Base-by-base conservation (phyloP, 1,140 invertebrate genomes). In the Ganaspis sp. region DNA sequence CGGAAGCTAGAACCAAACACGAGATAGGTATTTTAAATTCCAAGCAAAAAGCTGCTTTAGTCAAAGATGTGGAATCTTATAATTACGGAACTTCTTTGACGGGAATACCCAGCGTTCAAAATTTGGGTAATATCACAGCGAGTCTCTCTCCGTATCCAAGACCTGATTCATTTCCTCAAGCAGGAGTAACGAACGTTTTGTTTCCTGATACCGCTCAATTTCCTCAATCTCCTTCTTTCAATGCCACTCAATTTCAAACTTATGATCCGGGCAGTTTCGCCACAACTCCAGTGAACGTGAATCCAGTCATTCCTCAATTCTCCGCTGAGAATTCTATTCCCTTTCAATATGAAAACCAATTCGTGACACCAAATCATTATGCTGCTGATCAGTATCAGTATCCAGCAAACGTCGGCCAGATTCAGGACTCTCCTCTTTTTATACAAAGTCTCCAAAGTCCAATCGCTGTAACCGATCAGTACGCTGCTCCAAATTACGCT, bases 391-490 rank as follows among this genome's bases (percentile, higher is more conserved):
- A 88, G 23, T 88, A 84, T 73, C 87, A 85, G 9, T 88, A 83
- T 75, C 85, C 84, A 0, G 64, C 83, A 0, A 38, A 78, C 0
- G 84, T 89, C 8, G 81, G 84, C 29, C 88, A 87, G 70, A 81
- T 88, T 53, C 86, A 86, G 26, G 87, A 89, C 26, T 87, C 87
- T 0, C 80, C 85, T 4, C 73, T 89, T 34, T 88, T 85, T 42
- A 84, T 89, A 40, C 87, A 88, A 70, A 87, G 80, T 38, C 45
- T 88, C 37, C 84, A 84, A 19, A 87, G 86, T 69, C 84, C 87
- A 4, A 84, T 88, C n/a, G 77, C 85, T 9, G 82, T 88, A 19
- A 82, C 86, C 0, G 87, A 89, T 80, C 87, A 89, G 17, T 89
- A 86, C 21, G 77, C 84, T 17, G 79, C 84, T n/a, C 78, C 84